These are phyloP conservation scores for Hypselothyrea guttata DNA, from an alignment of 2,888 invertebrate species.

Conservation along the genomic window DNA sequence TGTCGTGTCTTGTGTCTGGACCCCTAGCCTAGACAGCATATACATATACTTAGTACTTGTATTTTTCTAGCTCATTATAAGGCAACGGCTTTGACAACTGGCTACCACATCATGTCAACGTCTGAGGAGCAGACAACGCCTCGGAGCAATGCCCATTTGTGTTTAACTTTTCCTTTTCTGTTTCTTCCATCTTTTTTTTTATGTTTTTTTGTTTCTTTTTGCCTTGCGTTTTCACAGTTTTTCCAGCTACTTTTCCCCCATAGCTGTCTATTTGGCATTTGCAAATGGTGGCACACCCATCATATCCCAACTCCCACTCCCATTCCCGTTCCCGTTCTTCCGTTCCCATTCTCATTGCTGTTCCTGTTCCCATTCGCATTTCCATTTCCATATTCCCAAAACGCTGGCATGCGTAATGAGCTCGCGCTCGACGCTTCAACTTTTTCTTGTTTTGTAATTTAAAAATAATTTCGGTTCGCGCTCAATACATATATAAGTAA, in stretches of 20 bases:
- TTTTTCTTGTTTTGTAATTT: conserved; percentile 69
- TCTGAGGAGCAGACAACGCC: conserved; percentile 33
- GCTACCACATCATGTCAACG: conserved; percentile 21
- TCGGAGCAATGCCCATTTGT: conserved; percentile 45
- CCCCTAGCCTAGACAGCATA: conserved; percentile 43
- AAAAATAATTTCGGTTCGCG: conserved; percentile 58
- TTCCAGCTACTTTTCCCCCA: conserved; percentile 7
- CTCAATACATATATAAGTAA: conserved; percentile 24
- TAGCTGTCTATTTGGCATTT: conserved; percentile 27
- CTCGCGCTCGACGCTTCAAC: conserved; percentile 35
- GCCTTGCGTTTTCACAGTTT: background rate
- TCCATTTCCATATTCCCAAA: conserved; percentile 69
- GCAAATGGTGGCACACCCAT: conserved; percentile 32
- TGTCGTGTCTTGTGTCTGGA: conserved; percentile 33
- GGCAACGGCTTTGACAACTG: conserved; percentile 55
- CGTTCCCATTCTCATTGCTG: background rate
- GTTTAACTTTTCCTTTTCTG: conserved; percentile 49
- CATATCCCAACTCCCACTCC: conserved; percentile 20
- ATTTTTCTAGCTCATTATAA: conserved; percentile 65
- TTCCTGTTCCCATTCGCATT: background rate
- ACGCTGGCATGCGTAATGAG: conserved; percentile 68
- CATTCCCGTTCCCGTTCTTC: conserved; percentile 1
- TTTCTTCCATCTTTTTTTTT: background rate
- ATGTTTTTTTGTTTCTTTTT: conserved; percentile 24
- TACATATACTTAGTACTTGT: background rate